Evolutionary conservation across 2,797 vertebrate species (phyloP), one percentile per base, ranked within the genome.

Genomic region (Myotis planiceps): DNA sequence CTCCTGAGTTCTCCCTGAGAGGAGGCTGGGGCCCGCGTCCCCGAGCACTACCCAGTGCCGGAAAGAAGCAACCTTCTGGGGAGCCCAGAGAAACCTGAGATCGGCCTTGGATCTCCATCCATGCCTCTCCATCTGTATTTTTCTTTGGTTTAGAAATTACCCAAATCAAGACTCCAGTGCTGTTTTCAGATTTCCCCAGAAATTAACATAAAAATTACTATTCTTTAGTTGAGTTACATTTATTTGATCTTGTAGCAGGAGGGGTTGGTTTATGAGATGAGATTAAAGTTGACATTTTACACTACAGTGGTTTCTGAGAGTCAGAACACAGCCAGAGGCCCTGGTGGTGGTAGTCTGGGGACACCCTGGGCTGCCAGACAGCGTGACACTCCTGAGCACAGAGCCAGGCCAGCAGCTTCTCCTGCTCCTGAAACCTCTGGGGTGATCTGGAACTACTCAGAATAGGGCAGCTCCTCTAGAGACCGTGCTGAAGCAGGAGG

Each of bases 231-330:
- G 23, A 65, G 29, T 9, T 53, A 2, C 0, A 0, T 9, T 49
- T 16, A 21, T 8, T 5, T 5, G 37, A 14, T 15, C 15, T 51
- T n/a, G 25, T 5, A 32, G 60, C 25, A 23, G 42, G 34, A 19
- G 0, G 0, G 0, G n/a, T 16, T n/a, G n/a, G n/a, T 4, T 37
- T 16, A 2, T 0, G 25, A 34, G 8, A 12, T 0, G 23, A 47
- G 71, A 14, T 6, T 2, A 0, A 0, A 3, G 72, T 1, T 0
- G 3, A 1, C 10, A 1, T 0, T 4, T 4, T 18, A 16, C 1
- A 4, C 14, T 1, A 14, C 7, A 29, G 9, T 0, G 14, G 27
- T 58, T 25, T 13, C 32, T 0, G 21, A 29, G n/a, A 39, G 47
- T 25, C 10, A 18, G 29, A 13, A 14, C 2, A 1, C 10, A 9